phyloP scores from a whole-genome alignment of 2,888 invertebrate genomes.

The Argyra leucocephala region DNA sequence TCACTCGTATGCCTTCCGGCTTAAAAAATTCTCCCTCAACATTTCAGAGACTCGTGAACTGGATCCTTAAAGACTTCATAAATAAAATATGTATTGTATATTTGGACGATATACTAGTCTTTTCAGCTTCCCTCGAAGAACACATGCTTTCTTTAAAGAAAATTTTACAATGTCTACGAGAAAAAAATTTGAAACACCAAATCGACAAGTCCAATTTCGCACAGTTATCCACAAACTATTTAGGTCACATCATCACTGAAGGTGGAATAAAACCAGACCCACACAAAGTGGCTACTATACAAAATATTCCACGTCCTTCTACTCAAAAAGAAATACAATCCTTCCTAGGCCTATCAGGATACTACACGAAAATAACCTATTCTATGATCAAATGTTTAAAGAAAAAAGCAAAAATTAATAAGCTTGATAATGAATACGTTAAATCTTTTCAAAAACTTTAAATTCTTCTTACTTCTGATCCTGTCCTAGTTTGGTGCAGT shows the following conservation, averaged over 20 bases:
- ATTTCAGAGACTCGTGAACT: conserved; percentile 20
- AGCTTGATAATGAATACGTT: too few relatives aligned
- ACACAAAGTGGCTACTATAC: conserved; percentile 13
- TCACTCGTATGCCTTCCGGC: too few relatives aligned
- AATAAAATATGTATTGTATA: conserved; percentile 20
- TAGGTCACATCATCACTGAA: conserved; percentile 20
- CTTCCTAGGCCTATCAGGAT: conserved; percentile 21
- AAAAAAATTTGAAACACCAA: conserved; percentile 7
- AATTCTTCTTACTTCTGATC: too few relatives aligned
- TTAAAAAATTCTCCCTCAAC: conserved; percentile 17
- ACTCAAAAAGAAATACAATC: conserved; percentile 21
- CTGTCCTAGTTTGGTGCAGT: too few relatives aligned
- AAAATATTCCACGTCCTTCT: conserved; percentile 15
- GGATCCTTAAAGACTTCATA: conserved; percentile 1
- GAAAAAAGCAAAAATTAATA: too few relatives aligned
- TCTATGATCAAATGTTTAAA: too few relatives aligned
- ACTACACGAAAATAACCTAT: conserved; percentile 1
- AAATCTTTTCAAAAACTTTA: background rate
- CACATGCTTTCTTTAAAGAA: conserved; percentile 15
- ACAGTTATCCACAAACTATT: conserved; percentile 17
- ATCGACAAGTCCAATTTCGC: conserved; percentile 21
- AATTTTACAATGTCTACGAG: too few relatives aligned
- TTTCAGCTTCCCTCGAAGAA: conserved; percentile 20
- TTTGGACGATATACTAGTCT: conserved; percentile 22
- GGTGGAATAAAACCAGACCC: conserved; percentile 20